Base-by-base conservation (phyloP, 2,888 invertebrate genomes). In the Drosophila recens region DNA sequence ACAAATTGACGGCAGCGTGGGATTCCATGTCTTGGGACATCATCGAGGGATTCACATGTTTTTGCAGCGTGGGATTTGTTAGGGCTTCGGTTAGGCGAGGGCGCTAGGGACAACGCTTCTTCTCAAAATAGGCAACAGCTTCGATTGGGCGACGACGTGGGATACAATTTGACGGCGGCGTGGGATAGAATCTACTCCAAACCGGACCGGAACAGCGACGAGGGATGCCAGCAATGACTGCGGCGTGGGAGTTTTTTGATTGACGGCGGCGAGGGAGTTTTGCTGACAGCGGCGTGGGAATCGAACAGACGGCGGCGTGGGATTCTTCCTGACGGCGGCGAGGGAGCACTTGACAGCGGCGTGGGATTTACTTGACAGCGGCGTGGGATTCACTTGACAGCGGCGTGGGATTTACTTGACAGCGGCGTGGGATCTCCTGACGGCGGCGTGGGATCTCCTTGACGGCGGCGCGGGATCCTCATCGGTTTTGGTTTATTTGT, bases 61-160 rank as follows among this genome's bases (percentile, higher is more conserved):
- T 56, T 56, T 30, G 15, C 87, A 56, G 11, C 87, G 87, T 57
- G 84, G 86, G 86, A 85, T 57, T 79, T 67, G 34, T 73, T 80
- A 88, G 89, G 87, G 84, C 58, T 79, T 75, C 75, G 82, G 75
- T 86, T 86, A 83, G 85, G 68, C 57, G 68, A 87, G 87, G 85
- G 79, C 89, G 88, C 67, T 86, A 86, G 53, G 56, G 45, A 57
- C 45, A 57, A 36, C 56, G 56, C 56, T 57, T 57, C 45, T 57
- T 23, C 56, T 57, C n/a, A 15, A 27, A 27, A 36, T 57, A 57
- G 56, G 45, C 56, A 36, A 23, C 56, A 43, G 1, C 11, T 51
- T 51, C 1, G 42, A 42, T 48, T 11, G 48, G 43, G 69, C 80
- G 65, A 67, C 80, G 79, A 67, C 80, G 79, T 20, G 68, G 79